Conservation (phyloP, 2,113 vertebrate genomes). For the Scophthalmus maximus region DNA sequence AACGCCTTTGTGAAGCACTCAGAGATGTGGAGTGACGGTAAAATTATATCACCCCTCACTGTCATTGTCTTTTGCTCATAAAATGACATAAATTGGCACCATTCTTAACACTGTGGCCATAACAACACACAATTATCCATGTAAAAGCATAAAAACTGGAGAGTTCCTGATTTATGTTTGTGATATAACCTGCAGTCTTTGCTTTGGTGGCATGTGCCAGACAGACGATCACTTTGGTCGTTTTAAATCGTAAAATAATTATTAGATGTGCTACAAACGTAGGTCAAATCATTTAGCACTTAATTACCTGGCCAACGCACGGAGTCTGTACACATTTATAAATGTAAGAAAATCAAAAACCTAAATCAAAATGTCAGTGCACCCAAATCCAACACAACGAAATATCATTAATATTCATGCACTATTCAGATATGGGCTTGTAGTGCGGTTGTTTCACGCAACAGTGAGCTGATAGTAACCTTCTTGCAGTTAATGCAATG, state of each 20-base stretch:
- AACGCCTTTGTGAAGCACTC: neutral
- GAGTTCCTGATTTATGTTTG: conserved; percentile 55
- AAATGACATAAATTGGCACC: conserved; percentile 31
- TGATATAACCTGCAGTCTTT: conserved; percentile 55
- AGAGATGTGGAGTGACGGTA: conserved; percentile 21
- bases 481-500: neutral
- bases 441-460: conserved; percentile 50
- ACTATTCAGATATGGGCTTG: conserved; percentile 38
- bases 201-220: conserved; percentile 40
- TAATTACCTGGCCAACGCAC: conserved; percentile 31
- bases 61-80: conserved; percentile 46
- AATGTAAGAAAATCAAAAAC: conserved; percentile 12
- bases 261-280: conserved; percentile 50
- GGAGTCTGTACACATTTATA: neutral
- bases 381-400: conserved; percentile 28
- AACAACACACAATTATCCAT: conserved; percentile 39
- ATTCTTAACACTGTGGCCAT: conserved; percentile 30
- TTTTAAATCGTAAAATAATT: conserved; percentile 62
- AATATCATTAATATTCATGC: conserved; percentile 56
- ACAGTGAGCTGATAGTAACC: conserved; percentile 46
- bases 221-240: conserved; percentile 24
- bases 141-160: conserved; percentile 28
- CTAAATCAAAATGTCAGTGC: conserved; percentile 43
- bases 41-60: conserved; percentile 42
- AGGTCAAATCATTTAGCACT: conserved; percentile 25